These are phyloP conservation scores for Cassiopea andromeda DNA, from an alignment of 30 jellyfish, hydroid and myxozoan genomes.

Conservation along the genomic window DNA sequence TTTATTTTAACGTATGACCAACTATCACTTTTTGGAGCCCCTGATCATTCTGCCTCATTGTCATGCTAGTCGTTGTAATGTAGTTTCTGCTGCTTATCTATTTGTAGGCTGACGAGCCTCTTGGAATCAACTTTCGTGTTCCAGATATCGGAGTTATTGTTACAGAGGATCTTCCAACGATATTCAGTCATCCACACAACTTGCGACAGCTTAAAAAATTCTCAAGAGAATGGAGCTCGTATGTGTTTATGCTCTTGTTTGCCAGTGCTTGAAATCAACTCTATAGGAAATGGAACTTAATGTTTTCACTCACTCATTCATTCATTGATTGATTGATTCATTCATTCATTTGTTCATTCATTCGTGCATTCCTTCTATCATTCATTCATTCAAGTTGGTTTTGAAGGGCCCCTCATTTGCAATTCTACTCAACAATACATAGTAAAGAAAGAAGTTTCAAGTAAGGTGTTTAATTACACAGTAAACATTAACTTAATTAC, in stretches of 20 bases:
- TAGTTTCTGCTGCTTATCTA: not conserved
- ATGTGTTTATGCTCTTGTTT: not conserved
- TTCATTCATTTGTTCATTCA: too few species aligned
- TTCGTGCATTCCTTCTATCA: too few species aligned
- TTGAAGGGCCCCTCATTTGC: too few species aligned
- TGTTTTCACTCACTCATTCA: not conserved
- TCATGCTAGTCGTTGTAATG: not conserved
- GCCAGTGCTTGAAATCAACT: not conserved
- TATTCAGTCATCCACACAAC: slow-evolving; percentile 46
- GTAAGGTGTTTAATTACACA: too few species aligned
- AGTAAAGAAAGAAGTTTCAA: too few species aligned
- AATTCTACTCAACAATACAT: too few species aligned
- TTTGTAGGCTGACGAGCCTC: slow-evolving; percentile 51
- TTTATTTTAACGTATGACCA: too few species aligned
- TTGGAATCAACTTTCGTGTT: slow-evolving; percentile 52
- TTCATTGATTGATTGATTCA: too few species aligned
- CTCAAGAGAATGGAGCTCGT: slow-evolving; percentile 67
- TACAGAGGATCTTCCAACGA: slow-evolving; percentile 59
- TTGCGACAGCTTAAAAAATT: slow-evolving; percentile 57
- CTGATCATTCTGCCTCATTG: too few species aligned
- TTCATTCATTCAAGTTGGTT: too few species aligned
- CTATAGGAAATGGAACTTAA: not conserved
- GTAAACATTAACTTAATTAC: too few species aligned
- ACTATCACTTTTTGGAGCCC: too few species aligned
- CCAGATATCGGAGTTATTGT: slow-evolving; percentile 40